Evolutionary conservation across 2,888 invertebrate genomes (phyloP).

Genomic region (Hydropsyche betteni): DNA sequence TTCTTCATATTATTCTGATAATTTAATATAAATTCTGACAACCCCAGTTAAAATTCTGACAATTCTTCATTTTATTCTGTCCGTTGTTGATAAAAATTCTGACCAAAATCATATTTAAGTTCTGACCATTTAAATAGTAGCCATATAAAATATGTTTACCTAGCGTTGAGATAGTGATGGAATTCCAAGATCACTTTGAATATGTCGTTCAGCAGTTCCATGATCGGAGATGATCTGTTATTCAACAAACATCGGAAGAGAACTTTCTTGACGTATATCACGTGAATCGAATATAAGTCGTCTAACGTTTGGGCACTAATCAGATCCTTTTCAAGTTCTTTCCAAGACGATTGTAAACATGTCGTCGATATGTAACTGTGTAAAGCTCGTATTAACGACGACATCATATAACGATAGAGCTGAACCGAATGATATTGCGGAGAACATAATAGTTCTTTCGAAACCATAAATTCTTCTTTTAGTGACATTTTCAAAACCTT

Average conservation of each 20-base stretch:
- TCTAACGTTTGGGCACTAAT: conserved; percentile 73
- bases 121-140: no score
- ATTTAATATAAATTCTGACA: no score
- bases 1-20: no score
- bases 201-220: conserved; percentile 75
- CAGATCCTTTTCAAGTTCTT: conserved; percentile 75
- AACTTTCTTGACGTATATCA: conserved; percentile 78
- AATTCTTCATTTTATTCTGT: no score
- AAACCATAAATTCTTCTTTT: conserved; percentile 63
- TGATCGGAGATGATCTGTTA: conserved; percentile 73
- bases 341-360: conserved; percentile 79
- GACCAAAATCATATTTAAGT: no score
- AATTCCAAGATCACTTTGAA: conserved; percentile 78
- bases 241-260: conserved; percentile 79
- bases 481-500: conserved; percentile 70
- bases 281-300: conserved; percentile 76
- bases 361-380: conserved; percentile 82
- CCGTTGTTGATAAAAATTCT: no score
- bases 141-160: conserved; percentile 56
- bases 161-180: conserved; percentile 68
- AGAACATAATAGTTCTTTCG: conserved; percentile 65
- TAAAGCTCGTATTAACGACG: conserved; percentile 77
- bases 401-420: conserved; percentile 77
- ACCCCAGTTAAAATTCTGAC: no score
- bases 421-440: conserved; percentile 78